Base-by-base conservation (phyloP, 1,140 invertebrate species). In the Drosophila repletoides region DNA sequence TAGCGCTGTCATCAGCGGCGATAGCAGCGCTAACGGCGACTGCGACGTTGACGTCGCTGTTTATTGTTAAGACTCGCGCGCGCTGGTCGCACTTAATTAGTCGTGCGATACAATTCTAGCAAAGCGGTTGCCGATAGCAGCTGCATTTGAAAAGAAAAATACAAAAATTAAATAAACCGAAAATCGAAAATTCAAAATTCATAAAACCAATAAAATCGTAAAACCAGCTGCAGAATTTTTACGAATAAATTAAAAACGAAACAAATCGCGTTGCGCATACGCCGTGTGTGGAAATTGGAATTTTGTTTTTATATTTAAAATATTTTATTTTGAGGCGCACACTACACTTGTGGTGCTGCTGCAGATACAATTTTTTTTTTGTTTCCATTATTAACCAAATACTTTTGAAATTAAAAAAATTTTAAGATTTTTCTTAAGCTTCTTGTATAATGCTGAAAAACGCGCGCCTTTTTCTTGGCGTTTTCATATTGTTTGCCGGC, bases 21-120 rank as follows among this genome's bases (percentile, higher is more conserved):
- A 21, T 10, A 3, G 2, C n/a, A 0, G 9, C 58, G 5, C 2
- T 41, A 40, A 15, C 29, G 40, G 17, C 34, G 59, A n/a, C 66
- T 6, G 33, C 46, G 51, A 6, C 36, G 75, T 19, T 2, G 14
- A 5, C 67, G 73, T 38, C 49, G 60, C 52, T 49, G 76, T 65
- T 79, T 88, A 79, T 88, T 86, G 80, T 88, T 84, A 88, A 88
- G 79, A 88, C 79, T 72, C 61, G 76, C 60, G 72, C 72, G 55
- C 65, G 63, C 76, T 72, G 72, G 60, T 64, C 72, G 55, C 79
- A 69, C 63, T 86, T 88, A 88, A 88, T 88, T 88, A 88, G 84
- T 88, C 86, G 84, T 76, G 73, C 84, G 79, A 70, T 70, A 88
- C 72, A 76, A 84, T 88, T 80, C 84, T 76, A 88, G 69, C 84